Conservation (phyloP, 2,888 invertebrate species). For the Parapristionchus giblindavisi region DNA sequence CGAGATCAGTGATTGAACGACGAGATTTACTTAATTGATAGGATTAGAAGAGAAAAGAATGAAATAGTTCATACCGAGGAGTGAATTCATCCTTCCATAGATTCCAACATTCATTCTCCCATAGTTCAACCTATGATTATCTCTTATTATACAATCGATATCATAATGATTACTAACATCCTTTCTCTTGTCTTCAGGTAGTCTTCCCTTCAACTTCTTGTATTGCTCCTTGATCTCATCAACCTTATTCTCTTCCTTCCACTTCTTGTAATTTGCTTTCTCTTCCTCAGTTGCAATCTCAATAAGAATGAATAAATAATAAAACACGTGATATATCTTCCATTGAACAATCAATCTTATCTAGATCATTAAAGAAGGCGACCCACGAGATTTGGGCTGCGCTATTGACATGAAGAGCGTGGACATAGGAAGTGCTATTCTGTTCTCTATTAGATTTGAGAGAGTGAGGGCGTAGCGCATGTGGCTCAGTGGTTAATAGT, state of each 20-base stretch:
- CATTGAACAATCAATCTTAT: too few relatives aligned
- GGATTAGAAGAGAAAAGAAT: background rate
- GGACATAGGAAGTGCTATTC: too few relatives aligned
- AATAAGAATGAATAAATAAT: background rate
- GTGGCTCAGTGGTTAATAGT: too few relatives aligned
- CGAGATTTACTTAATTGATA: slow-evolving; percentile 5
- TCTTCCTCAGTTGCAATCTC: slow-evolving; percentile 34
- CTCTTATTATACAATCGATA: background rate
- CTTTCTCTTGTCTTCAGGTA: slow-evolving; percentile 47
- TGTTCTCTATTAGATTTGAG: too few relatives aligned
- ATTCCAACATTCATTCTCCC: slow-evolving; percentile 29
- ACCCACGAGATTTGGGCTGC: too few relatives aligned
- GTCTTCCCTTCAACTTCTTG: slow-evolving; percentile 47
- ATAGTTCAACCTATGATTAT: slow-evolving; percentile 31
- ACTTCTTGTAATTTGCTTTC: slow-evolving; percentile 41
- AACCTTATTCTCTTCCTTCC: slow-evolving; percentile 41
- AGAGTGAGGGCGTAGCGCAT: too few relatives aligned
- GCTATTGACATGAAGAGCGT: too few relatives aligned
- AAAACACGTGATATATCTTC: background rate
- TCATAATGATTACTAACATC: slow-evolving; percentile 45
- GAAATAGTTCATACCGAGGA: slow-evolving; percentile 4
- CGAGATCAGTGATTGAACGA: slow-evolving; percentile 10
- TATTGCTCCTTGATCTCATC: slow-evolving; percentile 47
- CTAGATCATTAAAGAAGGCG: too few relatives aligned
- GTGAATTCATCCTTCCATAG: slow-evolving; percentile 38